These are phyloP conservation scores for Scophthalmus maximus DNA, from an alignment of 2,113 vertebrate genomes.

Conservation along the genomic window DNA sequence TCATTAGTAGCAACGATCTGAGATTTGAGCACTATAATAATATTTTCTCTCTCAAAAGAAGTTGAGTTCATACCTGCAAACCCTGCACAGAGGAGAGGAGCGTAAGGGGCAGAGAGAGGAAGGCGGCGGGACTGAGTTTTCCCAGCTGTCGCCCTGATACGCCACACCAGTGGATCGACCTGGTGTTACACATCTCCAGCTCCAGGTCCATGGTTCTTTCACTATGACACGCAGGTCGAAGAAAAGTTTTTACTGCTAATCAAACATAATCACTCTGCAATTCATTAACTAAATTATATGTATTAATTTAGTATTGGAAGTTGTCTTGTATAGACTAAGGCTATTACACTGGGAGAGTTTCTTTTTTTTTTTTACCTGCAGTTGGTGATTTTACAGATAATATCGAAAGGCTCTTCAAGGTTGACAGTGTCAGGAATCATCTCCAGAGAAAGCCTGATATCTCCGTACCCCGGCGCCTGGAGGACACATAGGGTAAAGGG, in stretches of 20 bases:
- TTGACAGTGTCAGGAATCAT: conserved; percentile 95
- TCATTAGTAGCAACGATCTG: not conserved
- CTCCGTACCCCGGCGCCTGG: conserved; percentile 97
- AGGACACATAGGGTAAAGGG: not conserved
- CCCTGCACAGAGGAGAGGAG: conserved; percentile 94
- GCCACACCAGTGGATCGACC: conserved; percentile 96
- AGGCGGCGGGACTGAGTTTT: conserved; percentile 92
- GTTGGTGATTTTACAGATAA: conserved; percentile 98
- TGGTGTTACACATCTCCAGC: conserved; percentile 97
- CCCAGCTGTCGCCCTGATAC: conserved; percentile 95
- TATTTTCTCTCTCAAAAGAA: too few species aligned
- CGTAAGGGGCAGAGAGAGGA: conserved; percentile 90
- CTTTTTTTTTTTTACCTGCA: conserved; percentile 96
- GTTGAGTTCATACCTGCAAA: conserved; percentile 85
- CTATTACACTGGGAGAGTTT: not conserved
- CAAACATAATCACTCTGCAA: not conserved
- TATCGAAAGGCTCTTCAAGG: conserved; percentile 96
- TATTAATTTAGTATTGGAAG: not conserved
- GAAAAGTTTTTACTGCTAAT: not conserved
- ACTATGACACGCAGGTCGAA: conserved; percentile 73
- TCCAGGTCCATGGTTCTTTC: conserved; percentile 98
- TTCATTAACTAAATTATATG: not conserved
- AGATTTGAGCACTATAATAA: not conserved
- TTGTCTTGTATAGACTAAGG: too few species aligned
- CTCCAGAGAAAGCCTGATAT: conserved; percentile 95